Percentiles rank a stretch among this genome's conserved stretches.
Evolutionary conservation across 2,113 vertebrate species (phyloP).

Genomic region (Hydropotes inermis): DNA sequence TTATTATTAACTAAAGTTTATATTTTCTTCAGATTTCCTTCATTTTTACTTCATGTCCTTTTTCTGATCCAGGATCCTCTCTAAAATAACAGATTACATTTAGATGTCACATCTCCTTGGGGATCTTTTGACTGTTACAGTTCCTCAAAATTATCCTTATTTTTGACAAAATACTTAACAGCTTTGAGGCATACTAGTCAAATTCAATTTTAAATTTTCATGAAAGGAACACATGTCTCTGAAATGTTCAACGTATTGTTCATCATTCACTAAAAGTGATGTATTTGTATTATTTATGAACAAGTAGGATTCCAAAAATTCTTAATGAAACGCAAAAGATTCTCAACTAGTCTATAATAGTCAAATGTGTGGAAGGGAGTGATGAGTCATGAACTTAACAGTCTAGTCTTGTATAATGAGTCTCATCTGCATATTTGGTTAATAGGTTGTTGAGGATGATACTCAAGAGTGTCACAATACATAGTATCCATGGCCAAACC

Average conservation of each 20-base stretch:
- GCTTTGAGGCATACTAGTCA: background rate
- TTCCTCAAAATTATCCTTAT: background rate
- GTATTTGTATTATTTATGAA: background rate
- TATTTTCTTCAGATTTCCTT: background rate
- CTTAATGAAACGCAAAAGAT: background rate
- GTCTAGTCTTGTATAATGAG: accelerated
- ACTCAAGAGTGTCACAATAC: background rate
- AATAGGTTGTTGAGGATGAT: background rate
- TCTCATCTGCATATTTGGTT: background rate
- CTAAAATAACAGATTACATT: background rate
- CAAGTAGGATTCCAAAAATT: background rate
- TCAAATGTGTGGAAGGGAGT: accelerated
- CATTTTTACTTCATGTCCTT: background rate
- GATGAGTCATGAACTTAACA: background rate
- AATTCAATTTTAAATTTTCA: background rate
- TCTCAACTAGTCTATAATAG: background rate
- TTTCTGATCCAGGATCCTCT: background rate
- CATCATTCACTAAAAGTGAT: background rate
- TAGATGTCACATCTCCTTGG: background rate
- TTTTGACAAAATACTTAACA: background rate
- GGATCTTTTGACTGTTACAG: background rate
- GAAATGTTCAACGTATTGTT: background rate
- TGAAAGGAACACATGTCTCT: background rate
- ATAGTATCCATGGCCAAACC: background rate
- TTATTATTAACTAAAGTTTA: background rate